phyloP scores from a whole-genome alignment of 2,888 invertebrate genomes.

The Lithophane ornitopus region DNA sequence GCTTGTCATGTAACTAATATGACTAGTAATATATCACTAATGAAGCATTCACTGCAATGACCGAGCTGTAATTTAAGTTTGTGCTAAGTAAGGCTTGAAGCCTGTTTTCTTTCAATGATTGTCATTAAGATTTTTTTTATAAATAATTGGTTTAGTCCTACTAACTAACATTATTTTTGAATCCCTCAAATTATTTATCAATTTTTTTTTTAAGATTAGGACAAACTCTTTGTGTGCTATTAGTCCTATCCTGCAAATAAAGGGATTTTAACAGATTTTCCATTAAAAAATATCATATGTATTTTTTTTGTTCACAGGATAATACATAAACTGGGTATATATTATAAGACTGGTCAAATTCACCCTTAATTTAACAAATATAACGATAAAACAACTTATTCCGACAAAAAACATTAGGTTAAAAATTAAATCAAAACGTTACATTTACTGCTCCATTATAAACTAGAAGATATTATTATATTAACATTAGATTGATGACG shows the following conservation, averaged over 20 bases:
- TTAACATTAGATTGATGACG: constrained; percentile 64
- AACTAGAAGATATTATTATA: constrained; percentile 53
- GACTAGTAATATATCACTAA: constrained; percentile 38
- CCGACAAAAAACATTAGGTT: background rate
- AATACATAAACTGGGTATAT: background rate
- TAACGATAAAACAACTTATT: background rate
- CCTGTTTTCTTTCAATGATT: background rate
- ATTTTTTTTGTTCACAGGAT: background rate
- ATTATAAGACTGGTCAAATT: background rate
- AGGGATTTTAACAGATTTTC: background rate
- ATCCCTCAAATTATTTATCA: background rate
- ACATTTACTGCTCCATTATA: constrained; percentile 58
- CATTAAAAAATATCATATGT: background rate
- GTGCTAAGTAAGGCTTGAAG: constrained; percentile 10
- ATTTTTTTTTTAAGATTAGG: too few species aligned
- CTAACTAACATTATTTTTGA: background rate
- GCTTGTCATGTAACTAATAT: constrained; percentile 35
- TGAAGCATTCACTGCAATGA: constrained; percentile 55
- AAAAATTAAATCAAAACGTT: constrained; percentile 48
- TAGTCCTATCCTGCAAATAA: background rate
- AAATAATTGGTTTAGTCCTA: background rate
- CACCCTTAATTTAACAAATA: background rate
- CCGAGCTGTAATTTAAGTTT: constrained; percentile 29
- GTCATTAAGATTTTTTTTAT: background rate
- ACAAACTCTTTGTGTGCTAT: background rate